Evolutionary conservation across 2,113 vertebrate genomes (phyloP), one percentile per base, ranked within the genome.

Genomic region (Scophthalmus maximus): DNA sequence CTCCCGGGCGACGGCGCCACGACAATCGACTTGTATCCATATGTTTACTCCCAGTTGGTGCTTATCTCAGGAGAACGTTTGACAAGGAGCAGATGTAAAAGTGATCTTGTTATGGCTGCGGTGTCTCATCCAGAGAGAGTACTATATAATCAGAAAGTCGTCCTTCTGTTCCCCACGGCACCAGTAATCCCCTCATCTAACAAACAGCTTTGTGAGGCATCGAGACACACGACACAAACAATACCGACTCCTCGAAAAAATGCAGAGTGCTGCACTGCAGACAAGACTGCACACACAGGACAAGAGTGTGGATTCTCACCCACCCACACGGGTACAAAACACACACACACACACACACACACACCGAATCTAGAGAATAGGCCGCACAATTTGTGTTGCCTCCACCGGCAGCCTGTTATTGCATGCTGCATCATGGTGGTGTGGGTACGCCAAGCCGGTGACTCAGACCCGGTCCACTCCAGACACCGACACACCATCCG

Each of bases 191-290:
- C 86, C 83, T 84, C 82, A 82, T 90, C 85, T 78, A 78, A 79
- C 87, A 78, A 86, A 88, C 79, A 83, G 85, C 83, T 83, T 70
- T 70, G 68, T 78, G 90, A 85, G 65, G 82, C 27, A 46, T 67
- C 17, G 73, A 83, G 73, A 90, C 82, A 61, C 75, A 76, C 62
- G 75, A 83, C 73, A 82, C 78, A 83, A 89, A 89, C 83, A 88
- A 88, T 78, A 77, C 65, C 26, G 76, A 78, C 70, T 82, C 42
- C 42, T 46, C 15, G 17, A 51, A 7, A 59, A 32, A 74, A 73
- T 60, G 68, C 66, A 78, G 67, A 85, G 70, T 88, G 78, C 87
- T 91, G 88, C 90, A 88, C 78, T 90, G 90, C 90, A 91, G 90
- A 89, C 88, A 82, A 76, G 86, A 81, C 70, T 80, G 85, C 69